A percentile compares a stretch with the other conserved stretches of the same genome.
phyloP scores from a whole-genome alignment of 2,888 invertebrate genomes.

The Germaria angustata region DNA sequence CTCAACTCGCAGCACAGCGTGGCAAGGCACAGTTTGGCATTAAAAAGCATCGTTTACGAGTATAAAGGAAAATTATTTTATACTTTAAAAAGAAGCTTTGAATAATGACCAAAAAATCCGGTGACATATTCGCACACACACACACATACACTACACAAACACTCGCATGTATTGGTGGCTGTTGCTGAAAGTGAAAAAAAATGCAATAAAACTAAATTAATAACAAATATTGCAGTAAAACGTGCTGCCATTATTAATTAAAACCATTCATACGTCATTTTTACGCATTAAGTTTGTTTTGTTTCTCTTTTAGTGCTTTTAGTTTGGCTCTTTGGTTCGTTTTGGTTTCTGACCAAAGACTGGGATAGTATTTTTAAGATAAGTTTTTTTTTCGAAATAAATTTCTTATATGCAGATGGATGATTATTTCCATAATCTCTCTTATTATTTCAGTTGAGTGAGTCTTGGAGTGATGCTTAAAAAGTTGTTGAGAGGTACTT shows the following conservation, averaged over 20 bases:
- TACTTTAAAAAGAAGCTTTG: not conserved
- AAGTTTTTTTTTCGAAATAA: not conserved
- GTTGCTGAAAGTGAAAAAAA: constrained; percentile 1
- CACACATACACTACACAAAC: not conserved
- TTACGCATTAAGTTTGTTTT: constrained; percentile 48
- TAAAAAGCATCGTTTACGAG: constrained; percentile 57
- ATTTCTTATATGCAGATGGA: constrained; percentile 5
- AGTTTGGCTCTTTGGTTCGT: constrained; percentile 9
- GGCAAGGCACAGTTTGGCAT: constrained; percentile 54
- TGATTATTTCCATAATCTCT: constrained; percentile 31
- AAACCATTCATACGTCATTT: constrained; percentile 58
- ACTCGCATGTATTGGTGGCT: not conserved
- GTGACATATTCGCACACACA: not conserved
- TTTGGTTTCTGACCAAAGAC: not conserved
- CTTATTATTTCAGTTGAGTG: constrained; percentile 34
- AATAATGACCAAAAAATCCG: constrained; percentile 37
- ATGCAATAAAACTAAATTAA: constrained; percentile 37
- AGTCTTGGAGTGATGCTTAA: not conserved
- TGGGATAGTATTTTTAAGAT: constrained; percentile 28
- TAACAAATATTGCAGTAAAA: constrained; percentile 64
- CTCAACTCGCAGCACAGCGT: constrained; percentile 22
- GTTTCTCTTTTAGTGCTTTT: not conserved
- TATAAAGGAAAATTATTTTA: constrained; percentile 16
- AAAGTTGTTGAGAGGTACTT: not conserved
- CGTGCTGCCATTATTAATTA: constrained; percentile 64